Percentiles rank a stretch among this genome's conserved stretches.
Conservation (phyloP, 2,113 vertebrate species). For the Turdus rufiventris region DNA sequence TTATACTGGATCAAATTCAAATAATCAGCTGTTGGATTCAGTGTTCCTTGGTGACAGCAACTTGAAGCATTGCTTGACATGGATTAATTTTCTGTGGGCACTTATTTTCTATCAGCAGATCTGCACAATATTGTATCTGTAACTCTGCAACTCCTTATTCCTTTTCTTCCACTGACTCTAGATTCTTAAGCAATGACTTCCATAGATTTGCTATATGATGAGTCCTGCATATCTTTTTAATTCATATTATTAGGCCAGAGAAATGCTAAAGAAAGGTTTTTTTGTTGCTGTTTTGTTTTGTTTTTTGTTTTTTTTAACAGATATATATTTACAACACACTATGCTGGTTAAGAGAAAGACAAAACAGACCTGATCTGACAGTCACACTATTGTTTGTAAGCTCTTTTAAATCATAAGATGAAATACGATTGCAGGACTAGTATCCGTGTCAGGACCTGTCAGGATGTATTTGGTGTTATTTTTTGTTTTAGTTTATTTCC, state of each 20-base stretch:
- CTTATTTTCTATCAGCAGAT: neutral
- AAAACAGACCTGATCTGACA: neutral
- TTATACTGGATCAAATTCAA: constrained; percentile 3
- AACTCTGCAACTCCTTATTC: neutral
- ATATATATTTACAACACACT: neutral
- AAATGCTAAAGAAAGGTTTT: neutral
- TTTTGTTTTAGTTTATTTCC: neutral
- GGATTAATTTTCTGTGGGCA: neutral
- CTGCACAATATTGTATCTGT: neutral
- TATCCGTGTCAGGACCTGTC: neutral
- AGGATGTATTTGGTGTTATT: neutral
- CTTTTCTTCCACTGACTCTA: neutral
- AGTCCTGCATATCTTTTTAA: neutral
- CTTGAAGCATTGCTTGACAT: neutral
- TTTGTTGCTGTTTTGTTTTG: neutral
- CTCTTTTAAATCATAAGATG: neutral
- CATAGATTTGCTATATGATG: neutral
- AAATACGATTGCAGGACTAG: neutral
- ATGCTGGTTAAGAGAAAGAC: neutral
- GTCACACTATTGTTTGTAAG: neutral
- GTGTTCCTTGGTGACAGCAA: neutral
- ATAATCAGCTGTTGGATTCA: neutral
- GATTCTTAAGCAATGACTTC: neutral
- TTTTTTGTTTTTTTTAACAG: neutral
- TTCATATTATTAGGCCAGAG: neutral